These are phyloP conservation scores for Odobenus rosmarus DNA, from an alignment of 2,113 vertebrate species.

Conservation along the genomic window DNA sequence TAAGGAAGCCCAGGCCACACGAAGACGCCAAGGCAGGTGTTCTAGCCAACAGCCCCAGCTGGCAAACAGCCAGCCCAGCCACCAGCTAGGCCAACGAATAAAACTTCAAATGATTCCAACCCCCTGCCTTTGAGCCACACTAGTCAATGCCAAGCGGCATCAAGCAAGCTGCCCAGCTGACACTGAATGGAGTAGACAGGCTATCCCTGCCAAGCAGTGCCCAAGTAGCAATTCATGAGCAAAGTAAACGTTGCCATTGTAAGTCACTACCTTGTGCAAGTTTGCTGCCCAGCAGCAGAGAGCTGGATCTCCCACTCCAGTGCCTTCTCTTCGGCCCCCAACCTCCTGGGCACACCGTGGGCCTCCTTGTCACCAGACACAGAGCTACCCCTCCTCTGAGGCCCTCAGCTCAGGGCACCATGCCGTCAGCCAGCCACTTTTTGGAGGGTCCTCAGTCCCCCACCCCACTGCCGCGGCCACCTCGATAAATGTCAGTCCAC, in stretches of 20 bases:
- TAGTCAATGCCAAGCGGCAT: neutral
- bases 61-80: neutral
- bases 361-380: neutral
- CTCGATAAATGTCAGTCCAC: neutral
- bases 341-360: neutral
- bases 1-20: constrained; percentile 8
- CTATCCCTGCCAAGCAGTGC: neutral
- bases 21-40: neutral
- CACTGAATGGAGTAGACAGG: neutral
- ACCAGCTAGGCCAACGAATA: neutral
- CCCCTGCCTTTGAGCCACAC: neutral
- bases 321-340: neutral
- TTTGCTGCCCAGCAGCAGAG: neutral
- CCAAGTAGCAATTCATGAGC: neutral
- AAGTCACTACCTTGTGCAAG: neutral
- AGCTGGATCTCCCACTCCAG: neutral
- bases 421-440: neutral
- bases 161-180: neutral
- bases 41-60: neutral
- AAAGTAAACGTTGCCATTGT: neutral
- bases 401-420: neutral
- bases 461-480: neutral
- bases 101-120: neutral
- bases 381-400: neutral
- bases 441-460: neutral